These are phyloP conservation scores for Drosophila cognata DNA, from an alignment of 2,888 invertebrate genomes.

Conservation along the genomic window DNA sequence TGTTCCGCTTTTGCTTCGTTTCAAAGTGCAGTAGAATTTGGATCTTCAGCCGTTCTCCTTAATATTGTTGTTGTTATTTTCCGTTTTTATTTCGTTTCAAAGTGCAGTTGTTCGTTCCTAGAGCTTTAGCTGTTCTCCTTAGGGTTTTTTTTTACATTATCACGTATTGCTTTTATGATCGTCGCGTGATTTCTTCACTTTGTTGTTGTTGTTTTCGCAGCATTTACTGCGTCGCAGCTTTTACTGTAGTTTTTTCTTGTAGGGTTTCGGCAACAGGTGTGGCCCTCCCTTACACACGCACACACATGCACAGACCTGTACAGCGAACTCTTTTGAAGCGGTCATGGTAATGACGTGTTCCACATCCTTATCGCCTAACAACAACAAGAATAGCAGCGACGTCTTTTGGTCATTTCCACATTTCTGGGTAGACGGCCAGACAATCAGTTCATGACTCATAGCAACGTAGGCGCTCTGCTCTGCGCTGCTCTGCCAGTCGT, in stretches of 20 bases:
- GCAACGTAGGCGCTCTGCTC: conserved; percentile 30
- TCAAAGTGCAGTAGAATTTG: conserved; percentile 11
- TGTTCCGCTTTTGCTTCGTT: conserved; percentile 14
- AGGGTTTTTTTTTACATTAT: conserved; percentile 59
- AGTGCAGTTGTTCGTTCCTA: conserved; percentile 24
- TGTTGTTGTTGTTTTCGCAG: conserved; percentile 51
- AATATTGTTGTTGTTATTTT: conserved; percentile 27
- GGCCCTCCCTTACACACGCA: conserved; percentile 52
- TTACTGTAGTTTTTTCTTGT: conserved; percentile 67
- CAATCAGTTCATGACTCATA: conserved; percentile 59
- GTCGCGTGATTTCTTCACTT: conserved; percentile 70
- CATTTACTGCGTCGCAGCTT: conserved; percentile 68
- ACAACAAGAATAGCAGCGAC: conserved; percentile 36
- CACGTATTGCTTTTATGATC: conserved; percentile 75
- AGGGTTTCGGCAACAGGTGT: conserved; percentile 72
- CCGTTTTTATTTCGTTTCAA: conserved; percentile 8
- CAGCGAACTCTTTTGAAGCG: conserved; percentile 32
- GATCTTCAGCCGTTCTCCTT: conserved; percentile 19
- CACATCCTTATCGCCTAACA: conserved; percentile 64
- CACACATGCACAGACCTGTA: conserved; percentile 47
- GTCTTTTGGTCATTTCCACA: conserved; percentile 39
- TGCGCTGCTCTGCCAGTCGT: conserved; percentile 11
- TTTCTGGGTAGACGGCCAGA: conserved; percentile 13
- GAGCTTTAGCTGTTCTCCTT: conserved; percentile 18
- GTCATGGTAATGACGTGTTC: conserved; percentile 71